Conservation (phyloP, 2,797 vertebrate genomes). For the Mareca penelope region DNA sequence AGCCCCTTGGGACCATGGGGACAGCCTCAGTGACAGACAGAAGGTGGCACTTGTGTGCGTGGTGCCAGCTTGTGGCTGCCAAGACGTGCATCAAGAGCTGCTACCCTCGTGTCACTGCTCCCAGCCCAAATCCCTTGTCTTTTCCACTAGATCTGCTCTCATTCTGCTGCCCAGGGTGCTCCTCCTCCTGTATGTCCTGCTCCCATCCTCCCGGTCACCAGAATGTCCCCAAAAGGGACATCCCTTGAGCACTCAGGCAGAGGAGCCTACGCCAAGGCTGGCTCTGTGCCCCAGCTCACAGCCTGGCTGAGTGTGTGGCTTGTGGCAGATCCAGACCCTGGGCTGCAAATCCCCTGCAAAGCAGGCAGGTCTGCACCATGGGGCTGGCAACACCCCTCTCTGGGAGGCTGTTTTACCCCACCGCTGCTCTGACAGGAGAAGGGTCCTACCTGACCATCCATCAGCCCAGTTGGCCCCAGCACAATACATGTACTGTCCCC, state of each 20-base stretch:
- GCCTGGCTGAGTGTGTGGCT: background rate
- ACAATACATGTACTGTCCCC: accelerated
- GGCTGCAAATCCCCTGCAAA: background rate
- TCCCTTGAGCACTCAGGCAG: background rate
- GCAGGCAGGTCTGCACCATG: background rate
- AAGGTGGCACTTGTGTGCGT: background rate
- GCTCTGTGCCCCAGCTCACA: background rate
- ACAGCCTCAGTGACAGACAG: background rate
- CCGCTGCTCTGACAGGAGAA: background rate
- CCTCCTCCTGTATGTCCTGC: background rate
- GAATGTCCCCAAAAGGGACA: background rate
- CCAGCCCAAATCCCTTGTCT: background rate
- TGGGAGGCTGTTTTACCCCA: background rate
- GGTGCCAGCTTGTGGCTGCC: background rate
- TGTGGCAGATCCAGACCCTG: background rate
- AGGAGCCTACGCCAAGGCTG: accelerated
- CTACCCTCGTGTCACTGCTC: too few species aligned
- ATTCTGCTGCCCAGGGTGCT: background rate
- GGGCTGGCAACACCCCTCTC: background rate
- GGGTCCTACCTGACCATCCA: background rate
- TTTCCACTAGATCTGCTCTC: background rate
- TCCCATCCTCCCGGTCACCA: background rate
- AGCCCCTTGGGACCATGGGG: accelerated
- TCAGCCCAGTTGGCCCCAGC: accelerated
- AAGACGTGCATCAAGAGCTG: too few species aligned